phyloP scores from a whole-genome alignment of 2,797 vertebrate species.

The Cheirogaleus major region DNA sequence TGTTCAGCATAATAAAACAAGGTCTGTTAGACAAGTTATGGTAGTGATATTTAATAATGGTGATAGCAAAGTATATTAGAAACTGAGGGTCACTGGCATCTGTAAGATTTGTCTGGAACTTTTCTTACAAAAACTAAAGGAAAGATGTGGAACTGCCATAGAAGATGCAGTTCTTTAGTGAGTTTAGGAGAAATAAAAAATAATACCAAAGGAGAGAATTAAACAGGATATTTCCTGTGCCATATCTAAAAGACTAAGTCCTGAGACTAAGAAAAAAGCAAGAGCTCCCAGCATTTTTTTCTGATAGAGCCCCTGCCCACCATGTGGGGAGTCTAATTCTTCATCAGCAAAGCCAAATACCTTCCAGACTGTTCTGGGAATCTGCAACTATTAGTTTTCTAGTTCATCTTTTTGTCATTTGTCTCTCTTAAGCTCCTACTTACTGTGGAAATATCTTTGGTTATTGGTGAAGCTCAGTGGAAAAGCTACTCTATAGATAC shows the following conservation, averaged over 20 bases:
- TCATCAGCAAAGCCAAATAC: not conserved
- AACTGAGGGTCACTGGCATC: not conserved
- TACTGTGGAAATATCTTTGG: not conserved
- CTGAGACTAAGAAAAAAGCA: not conserved
- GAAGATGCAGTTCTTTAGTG: not conserved
- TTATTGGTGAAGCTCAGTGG: not conserved
- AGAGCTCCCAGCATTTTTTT: not conserved
- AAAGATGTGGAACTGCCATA: not conserved
- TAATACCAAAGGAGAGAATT: not conserved
- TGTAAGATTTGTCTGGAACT: not conserved
- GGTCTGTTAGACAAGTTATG: not conserved
- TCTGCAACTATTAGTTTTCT: not conserved
- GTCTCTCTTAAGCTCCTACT: not conserved
- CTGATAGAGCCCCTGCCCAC: rapidly evolving
- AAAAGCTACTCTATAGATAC: not conserved
- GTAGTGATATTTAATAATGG: not conserved
- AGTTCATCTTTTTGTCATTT: not conserved
- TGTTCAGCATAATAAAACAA: not conserved
- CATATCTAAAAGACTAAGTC: not conserved
- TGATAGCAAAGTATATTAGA: not conserved
- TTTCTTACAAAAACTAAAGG: not conserved
- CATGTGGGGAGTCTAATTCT: not conserved
- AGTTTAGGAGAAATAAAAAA: not conserved
- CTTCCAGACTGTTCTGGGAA: not conserved
- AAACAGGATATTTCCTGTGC: not conserved